A percentile compares a stretch with the other conserved stretches of the same genome.
Conservation (phyloP, 37 sponge, comb jelly and placozoan species). For the Spongilla lacustris region DNA sequence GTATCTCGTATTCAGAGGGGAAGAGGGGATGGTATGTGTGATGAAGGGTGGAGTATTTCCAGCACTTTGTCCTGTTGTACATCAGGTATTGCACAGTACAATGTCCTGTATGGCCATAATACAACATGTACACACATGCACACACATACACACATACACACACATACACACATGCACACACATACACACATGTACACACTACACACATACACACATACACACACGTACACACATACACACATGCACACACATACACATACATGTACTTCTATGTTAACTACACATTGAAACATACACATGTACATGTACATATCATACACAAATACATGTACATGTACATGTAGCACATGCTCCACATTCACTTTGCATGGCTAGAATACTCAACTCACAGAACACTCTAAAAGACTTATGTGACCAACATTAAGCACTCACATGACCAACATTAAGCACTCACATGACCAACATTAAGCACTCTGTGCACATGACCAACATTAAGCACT, state of each 20-base stretch:
- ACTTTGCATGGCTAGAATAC: too few species aligned
- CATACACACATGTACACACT: slow-evolving; percentile 1
- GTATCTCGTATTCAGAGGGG: too few species aligned
- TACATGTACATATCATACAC: too few species aligned
- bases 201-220: slow-evolving; percentile 13
- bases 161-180: slow-evolving; percentile 5
- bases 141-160: not conserved
- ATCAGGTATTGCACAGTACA: too few species aligned
- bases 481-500: not conserved
- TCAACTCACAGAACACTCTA: not conserved
- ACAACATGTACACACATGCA: slow-evolving; percentile 3
- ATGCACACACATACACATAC: not conserved
- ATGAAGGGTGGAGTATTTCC: too few species aligned
- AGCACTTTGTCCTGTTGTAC: too few species aligned
- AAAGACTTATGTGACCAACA: not conserved
- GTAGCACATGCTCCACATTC: not conserved
- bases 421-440: not conserved
- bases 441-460: too few species aligned
- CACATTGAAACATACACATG: too few species aligned
- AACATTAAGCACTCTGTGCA: too few species aligned
- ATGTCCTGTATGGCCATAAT: too few species aligned
- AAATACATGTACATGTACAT: not conserved
- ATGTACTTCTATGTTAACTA: too few species aligned
- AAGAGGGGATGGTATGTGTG: too few species aligned
- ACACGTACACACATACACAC: slow-evolving; percentile 6